phyloP scores from a whole-genome alignment of 1,140 invertebrate species.

The Globodera rostochiensis region DNA sequence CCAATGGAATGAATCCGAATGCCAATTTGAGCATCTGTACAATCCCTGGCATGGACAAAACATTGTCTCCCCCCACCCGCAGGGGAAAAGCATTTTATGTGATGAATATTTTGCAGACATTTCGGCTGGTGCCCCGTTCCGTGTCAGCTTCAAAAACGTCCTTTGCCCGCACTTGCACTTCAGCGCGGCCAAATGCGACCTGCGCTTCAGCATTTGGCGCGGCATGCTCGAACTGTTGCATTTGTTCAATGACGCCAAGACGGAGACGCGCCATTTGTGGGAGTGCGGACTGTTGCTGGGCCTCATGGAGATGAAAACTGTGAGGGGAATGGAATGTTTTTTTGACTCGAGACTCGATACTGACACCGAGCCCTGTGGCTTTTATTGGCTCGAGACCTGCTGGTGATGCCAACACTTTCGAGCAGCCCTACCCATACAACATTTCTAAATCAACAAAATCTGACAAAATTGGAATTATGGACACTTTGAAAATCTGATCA shows the following conservation, averaged over 20 bases:
- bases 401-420: no score
- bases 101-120: no score
- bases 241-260: conserved; percentile 49
- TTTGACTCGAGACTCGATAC: no score
- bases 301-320: conserved; percentile 48
- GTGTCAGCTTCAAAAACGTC: conserved; percentile 63
- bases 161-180: conserved; percentile 55
- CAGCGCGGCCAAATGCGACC: conserved; percentile 36
- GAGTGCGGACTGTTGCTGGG: conserved; percentile 47
- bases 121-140: neutral
- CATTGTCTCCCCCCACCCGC: neutral
- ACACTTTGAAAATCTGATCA: no score
- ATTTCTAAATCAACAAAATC: no score
- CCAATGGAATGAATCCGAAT: neutral
- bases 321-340: neutral
- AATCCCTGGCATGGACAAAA: neutral
- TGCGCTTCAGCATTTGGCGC: conserved; percentile 53
- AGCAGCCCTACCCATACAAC: no score
- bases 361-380: no score
- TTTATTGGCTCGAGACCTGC: no score
- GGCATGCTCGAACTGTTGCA: conserved; percentile 57
- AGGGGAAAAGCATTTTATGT: neutral
- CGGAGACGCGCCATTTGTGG: conserved; percentile 52
- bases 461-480: no score
- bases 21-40: no score